phyloP scores from a whole-genome alignment of 1,140 invertebrate genomes.

The Drosophila chauvacae region DNA sequence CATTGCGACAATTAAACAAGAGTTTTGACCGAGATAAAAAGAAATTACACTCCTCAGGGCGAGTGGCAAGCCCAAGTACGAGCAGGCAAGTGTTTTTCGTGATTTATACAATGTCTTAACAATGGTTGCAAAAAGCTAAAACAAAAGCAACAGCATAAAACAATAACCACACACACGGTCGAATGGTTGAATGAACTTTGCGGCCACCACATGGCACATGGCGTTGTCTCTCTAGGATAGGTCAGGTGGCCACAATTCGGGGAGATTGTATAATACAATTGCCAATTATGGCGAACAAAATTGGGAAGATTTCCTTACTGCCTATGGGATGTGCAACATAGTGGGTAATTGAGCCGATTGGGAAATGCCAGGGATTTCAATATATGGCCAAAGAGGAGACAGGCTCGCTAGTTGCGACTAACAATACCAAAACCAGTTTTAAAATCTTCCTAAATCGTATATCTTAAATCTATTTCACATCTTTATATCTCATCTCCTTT shows the following conservation, averaged over 20 bases:
- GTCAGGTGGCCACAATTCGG: constrained; percentile 18
- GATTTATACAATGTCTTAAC: constrained; percentile 33
- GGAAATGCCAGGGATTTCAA: constrained; percentile 4
- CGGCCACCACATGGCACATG: constrained; percentile 21
- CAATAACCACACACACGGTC: background rate
- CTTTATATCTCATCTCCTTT: background rate
- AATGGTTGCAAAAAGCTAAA: constrained; percentile 42
- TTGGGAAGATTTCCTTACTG: constrained; percentile 14
- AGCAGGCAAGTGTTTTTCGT: constrained; percentile 11
- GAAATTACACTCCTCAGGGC: constrained; percentile 26
- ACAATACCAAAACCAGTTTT: background rate
- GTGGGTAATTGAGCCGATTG: constrained; percentile 5
- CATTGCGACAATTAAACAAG: constrained; percentile 39
- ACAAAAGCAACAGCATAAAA: background rate
- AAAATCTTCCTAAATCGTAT: background rate
- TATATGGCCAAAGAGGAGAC: background rate
- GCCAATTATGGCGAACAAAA: constrained; percentile 30
- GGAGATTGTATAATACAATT: constrained; percentile 14
- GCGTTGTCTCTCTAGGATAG: constrained; percentile 16
- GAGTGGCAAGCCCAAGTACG: background rate
- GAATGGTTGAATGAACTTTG: constrained; percentile 44
- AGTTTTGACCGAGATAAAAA: constrained; percentile 40
- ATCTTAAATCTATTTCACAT: background rate
- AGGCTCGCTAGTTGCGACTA: background rate
- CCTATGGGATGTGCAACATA: constrained; percentile 15